phyloP scores from a whole-genome alignment of 2,888 invertebrate species.

The Malacosoma neustria region DNA sequence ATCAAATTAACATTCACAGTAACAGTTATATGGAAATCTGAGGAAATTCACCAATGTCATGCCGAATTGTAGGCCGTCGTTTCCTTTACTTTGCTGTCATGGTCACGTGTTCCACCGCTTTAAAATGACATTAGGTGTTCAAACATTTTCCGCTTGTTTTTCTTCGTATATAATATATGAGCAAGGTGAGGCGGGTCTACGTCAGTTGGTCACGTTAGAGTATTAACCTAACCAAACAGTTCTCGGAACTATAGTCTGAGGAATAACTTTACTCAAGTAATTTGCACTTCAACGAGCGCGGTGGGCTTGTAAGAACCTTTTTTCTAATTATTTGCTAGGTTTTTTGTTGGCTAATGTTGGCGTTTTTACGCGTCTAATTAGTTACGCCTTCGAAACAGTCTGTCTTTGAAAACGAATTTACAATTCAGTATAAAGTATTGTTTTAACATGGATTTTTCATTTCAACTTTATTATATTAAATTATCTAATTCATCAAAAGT shows the following conservation, averaged over 20 bases:
- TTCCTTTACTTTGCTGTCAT: conserved; percentile 37
- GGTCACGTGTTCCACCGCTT: conserved; percentile 29
- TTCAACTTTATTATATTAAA: too few species aligned
- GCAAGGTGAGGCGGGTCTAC: not conserved
- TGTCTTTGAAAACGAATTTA: not conserved
- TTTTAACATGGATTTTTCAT: too few species aligned
- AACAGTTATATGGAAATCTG: conserved; percentile 8
- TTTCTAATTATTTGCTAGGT: conserved; percentile 2
- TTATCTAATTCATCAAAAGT: too few species aligned
- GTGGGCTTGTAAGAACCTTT: conserved; percentile 17
- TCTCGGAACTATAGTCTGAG: conserved; percentile 36
- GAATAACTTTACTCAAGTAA: conserved; percentile 46
- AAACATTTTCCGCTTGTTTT: not conserved
- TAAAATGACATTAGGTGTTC: conserved; percentile 15
- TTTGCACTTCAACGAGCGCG: conserved; percentile 31
- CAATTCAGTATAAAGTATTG: not conserved
- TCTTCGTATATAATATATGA: not conserved
- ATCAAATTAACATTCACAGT: not conserved
- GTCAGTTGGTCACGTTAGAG: conserved; percentile 6
- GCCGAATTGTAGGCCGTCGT: conserved; percentile 37
- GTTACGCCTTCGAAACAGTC: not conserved
- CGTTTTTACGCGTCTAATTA: not conserved
- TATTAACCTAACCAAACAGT: conserved; percentile 48
- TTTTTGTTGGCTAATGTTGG: not conserved
- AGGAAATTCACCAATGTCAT: conserved; percentile 38